Conservation (phyloP, 2,797 vertebrate genomes). For the Sebastes jordani region DNA sequence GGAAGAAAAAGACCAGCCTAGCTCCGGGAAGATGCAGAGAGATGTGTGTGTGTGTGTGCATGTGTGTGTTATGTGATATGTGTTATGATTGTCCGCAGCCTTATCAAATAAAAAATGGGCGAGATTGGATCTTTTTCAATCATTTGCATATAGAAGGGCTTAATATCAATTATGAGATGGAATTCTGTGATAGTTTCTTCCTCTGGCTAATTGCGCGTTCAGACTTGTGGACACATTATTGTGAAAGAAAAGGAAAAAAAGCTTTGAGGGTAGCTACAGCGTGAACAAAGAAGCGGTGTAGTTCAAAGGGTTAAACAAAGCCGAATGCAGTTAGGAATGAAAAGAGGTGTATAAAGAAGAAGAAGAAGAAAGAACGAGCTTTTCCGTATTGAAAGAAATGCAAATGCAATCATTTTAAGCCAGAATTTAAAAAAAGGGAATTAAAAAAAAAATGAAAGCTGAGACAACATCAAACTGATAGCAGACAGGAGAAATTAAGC, state of each 20-base stretch:
- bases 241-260: neutral
- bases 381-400: neutral
- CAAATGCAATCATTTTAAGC: neutral
- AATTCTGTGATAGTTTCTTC: constrained; percentile 56
- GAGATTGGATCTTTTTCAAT: constrained; percentile 73
- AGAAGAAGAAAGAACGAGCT: neutral
- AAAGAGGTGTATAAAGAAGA: constrained; percentile 7
- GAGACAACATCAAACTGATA: neutral
- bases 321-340: constrained; percentile 24
- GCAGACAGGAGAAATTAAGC: neutral
- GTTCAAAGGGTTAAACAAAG: constrained; percentile 51
- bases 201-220: constrained; percentile 60
- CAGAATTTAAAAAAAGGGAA: neutral
- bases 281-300: constrained; percentile 4
- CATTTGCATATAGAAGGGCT: constrained; percentile 61
- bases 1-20: constrained; percentile 49
- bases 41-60: constrained; percentile 3
- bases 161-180: constrained; percentile 70
- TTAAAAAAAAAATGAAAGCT: neutral
- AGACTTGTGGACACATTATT: constrained; percentile 7
- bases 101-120: constrained; percentile 59
- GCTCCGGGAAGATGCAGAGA: constrained; percentile 37
- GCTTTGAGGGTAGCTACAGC: constrained; percentile 19
- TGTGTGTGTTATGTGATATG: constrained; percentile 51
- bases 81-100: constrained; percentile 62